Base-by-base conservation (phyloP, 2,113 vertebrate genomes). In the Megaceryle torquata region DNA sequence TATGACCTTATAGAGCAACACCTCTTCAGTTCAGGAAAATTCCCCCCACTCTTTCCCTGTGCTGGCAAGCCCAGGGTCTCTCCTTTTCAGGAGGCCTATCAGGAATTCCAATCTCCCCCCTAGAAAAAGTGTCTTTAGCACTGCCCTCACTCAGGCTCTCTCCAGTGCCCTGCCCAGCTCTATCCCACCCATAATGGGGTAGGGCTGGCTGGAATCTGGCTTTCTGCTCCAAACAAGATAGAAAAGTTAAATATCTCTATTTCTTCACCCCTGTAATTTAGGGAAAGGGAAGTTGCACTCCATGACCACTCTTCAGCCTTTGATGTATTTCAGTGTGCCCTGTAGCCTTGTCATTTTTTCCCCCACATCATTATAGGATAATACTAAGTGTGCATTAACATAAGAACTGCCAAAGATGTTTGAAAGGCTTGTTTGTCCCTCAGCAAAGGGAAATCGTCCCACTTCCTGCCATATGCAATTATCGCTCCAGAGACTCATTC, bases 341-440 rank as follows among this genome's bases (percentile, higher is more conserved):
- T 12, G 19, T 64, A 76, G n/a, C 48, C 57, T 76, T 85, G 61
- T 29, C 82, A 51, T 71, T 91, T 85, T 48, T 69, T 2, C 0
- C 5, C 11, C 61, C 26, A 33, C 44, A 72, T 87, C 65, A 39
- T 82, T 53, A 60, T 11, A 82, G 67, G 53, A 19, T 63, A 91
- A 67, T 54, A 9, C 37, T 74, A 54, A 74, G 46, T 31, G 15
- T 48, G 14, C 48, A 48, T 81, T 95, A 80, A 86, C 8, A 0
- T 59, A 57, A 90, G 63, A 77, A 46, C 70, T 93, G 78, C 79
- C 88, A 77, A 61, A 86, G 63, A 80, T 50, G 19, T 69, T 37
- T 88, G 85, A 95, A 86, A 96, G 64, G 41, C 60, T 86, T 83
- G 82, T 86, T 93, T 94, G 88, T 95, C 60, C 86, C 44, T 79